Evolutionary conservation across 1,140 invertebrate species (phyloP).

Genomic region (Diachasmimorpha longicaudata): DNA sequence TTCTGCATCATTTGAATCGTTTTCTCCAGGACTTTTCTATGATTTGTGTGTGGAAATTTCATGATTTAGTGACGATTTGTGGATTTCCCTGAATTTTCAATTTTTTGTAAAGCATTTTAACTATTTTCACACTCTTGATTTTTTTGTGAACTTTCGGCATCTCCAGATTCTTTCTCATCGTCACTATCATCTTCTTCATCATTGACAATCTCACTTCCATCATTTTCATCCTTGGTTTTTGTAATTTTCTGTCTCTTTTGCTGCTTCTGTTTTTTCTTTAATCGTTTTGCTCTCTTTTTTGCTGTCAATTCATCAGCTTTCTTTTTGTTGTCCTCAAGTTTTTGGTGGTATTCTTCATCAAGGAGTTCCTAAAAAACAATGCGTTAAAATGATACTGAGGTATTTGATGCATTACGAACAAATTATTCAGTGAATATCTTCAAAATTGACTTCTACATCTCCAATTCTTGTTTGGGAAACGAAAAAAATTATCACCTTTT

Average conservation of each 20-base stretch:
- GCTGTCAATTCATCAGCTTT: slow-evolving; percentile 80
- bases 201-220: slow-evolving; percentile 31
- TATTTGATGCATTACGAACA: no score
- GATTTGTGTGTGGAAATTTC: not conserved
- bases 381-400: not conserved
- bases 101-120: not conserved
- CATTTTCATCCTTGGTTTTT: slow-evolving; percentile 42
- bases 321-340: slow-evolving; percentile 80
- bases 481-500: slow-evolving; percentile 67
- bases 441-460: no score
- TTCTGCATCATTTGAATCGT: not conserved
- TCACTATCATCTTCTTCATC: slow-evolving; percentile 37
- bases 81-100: not conserved
- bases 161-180: slow-evolving; percentile 30
- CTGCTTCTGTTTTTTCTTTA: slow-evolving; percentile 70
- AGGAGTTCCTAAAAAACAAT: slow-evolving; percentile 71
- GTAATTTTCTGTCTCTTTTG: slow-evolving; percentile 64
- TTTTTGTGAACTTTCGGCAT: no score
- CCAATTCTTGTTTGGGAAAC: no score
- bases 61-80: not conserved
- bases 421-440: no score
- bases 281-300: slow-evolving; percentile 83
- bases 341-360: slow-evolving; percentile 82
- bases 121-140: not conserved
- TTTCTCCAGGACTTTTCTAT: not conserved